Evolutionary conservation across 1,140 invertebrate species (phyloP).

Genomic region (Drosophila mojavensis): DNA sequence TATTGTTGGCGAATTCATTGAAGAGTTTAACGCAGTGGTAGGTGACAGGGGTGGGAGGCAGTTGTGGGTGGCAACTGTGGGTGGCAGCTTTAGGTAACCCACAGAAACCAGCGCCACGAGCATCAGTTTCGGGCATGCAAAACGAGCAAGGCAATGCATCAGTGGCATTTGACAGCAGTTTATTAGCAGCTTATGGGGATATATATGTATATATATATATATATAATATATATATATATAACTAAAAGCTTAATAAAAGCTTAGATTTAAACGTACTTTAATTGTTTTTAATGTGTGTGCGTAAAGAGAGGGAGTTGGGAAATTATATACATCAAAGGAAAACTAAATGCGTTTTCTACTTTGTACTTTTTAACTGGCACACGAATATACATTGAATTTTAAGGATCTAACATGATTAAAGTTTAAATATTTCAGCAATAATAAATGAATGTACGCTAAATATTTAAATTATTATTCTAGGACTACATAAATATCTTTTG

Average conservation of each 20-base stretch:
- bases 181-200: conserved; percentile 8
- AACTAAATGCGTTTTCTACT: too few species aligned
- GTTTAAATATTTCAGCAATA: too few species aligned
- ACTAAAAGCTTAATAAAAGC: not conserved
- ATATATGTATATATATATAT: not conserved
- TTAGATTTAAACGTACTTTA: not conserved
- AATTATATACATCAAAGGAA: too few species aligned
- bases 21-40: not conserved
- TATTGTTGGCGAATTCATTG: not conserved
- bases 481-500: too few species aligned
- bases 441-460: too few species aligned
- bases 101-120: not conserved
- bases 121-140: not conserved
- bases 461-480: too few species aligned
- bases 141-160: not conserved
- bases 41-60: not conserved
- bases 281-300: too few species aligned
- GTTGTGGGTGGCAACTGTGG: not conserved
- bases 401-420: too few species aligned
- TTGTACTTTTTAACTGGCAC: too few species aligned
- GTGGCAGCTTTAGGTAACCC: not conserved
- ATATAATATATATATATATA: not conserved
- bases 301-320: too few species aligned
- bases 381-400: too few species aligned
- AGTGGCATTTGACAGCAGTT: not conserved